Conservation (phyloP, 2,797 vertebrate species). For the Microctenopoma lineatum region DNA sequence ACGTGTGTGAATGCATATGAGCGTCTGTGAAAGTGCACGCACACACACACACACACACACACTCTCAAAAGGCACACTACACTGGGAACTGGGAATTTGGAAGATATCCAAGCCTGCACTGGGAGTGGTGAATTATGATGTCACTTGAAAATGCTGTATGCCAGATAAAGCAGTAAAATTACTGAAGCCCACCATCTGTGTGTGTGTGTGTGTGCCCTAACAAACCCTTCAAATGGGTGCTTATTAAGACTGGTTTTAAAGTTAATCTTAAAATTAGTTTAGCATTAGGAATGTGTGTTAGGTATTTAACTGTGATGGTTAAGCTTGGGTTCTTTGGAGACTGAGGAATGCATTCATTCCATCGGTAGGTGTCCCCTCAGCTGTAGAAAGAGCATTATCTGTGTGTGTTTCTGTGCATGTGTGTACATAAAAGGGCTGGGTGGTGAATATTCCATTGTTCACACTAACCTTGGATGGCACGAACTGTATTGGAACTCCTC, state of each 20-base stretch:
- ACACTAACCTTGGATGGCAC: slow-evolving; percentile 56
- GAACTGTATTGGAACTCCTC: slow-evolving; percentile 69
- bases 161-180: slow-evolving; percentile 39
- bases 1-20: neutral
- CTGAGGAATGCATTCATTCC: no score
- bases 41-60: no score
- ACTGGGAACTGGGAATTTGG: slow-evolving; percentile 50
- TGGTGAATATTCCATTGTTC: slow-evolving; percentile 52
- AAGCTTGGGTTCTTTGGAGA: no score
- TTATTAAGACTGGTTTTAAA: no score
- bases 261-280: neutral
- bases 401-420: slow-evolving; percentile 16
- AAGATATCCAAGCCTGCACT: slow-evolving; percentile 56
- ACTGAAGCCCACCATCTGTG: slow-evolving; percentile 35
- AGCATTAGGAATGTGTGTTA: no score
- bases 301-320: no score
- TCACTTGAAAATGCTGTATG: slow-evolving; percentile 45
- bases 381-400: neutral
- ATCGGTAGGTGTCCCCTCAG: neutral
- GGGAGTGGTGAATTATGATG: slow-evolving; percentile 66
- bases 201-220: no score
- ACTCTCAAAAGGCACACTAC: slow-evolving; percentile 12
- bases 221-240: neutral
- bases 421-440: slow-evolving; percentile 7
- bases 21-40: slow-evolving; percentile 20